Evolutionary conservation across 37 sponge, comb jelly and placozoan genomes (phyloP), one percentile per base, ranked within the genome.

Genomic region (Cliona cf. orientalis): DNA sequence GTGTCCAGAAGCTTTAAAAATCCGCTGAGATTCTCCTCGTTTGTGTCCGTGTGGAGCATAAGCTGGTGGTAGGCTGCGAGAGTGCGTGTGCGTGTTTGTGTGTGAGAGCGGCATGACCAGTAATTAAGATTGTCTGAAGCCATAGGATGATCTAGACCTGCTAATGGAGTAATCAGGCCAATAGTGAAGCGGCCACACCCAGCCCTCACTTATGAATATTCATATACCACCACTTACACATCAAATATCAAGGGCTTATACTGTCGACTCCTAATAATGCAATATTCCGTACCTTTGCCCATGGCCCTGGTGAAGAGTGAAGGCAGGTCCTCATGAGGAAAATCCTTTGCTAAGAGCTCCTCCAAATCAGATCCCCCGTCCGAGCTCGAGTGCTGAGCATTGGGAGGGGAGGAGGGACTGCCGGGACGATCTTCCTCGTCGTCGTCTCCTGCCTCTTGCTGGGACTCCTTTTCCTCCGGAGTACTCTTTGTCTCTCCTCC

Each of bases 1-100:
- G 26, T 65, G 46, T 89, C 93, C 74, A 89, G 79, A 19, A 93
- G 46, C 40, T 58, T 77, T 28, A 93, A 58, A 77, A 86, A 93
- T 17, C 80, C 83, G 12, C 43, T 23, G 0, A 89, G 63, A 33
- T 78, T 76, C 14, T 86, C 89, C 44, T 88, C 89, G 23, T 87
- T 77, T 11, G 93, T 80, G 31, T 80, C 86, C 5, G 83, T 73
- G 69, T 84, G 72, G 42, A 80, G 22, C 89, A 92, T 81, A 42
- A 90, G 73, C 42, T 84, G 86, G 46, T 46, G 70, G 82, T 58
- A 88, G 32, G 66, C 92, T 92, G 77, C 33, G 23, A 3, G 38
- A n/a, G n/a, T n/a, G n/a, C n/a, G n/a, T n/a, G n/a, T n/a, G n/a
- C n/a, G n/a, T n/a, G n/a, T n/a, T n/a, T n/a, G n/a, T n/a, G n/a